Conservation (phyloP, 2,888 invertebrate genomes). For the Polydrusus cervinus region DNA sequence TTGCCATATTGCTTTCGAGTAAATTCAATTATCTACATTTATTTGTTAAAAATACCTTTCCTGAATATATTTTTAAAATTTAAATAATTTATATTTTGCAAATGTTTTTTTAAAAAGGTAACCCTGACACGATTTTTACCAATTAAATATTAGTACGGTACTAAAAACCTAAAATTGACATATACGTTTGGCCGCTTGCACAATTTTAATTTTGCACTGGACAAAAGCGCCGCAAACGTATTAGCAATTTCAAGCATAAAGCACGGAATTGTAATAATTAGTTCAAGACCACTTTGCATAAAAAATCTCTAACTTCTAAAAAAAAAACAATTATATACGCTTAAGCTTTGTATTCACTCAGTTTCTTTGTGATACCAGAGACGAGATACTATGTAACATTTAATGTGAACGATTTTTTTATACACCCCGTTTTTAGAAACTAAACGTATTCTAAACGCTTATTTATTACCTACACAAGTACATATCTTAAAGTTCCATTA, state of each 20-base stretch:
- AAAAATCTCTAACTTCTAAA: neutral
- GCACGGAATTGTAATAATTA: neutral
- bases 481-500: no score
- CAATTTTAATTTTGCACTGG: no score
- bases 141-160: neutral
- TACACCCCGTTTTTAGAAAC: no score
- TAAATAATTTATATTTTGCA: neutral
- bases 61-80: neutral
- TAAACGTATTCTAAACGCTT: no score
- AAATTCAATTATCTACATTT: constrained; percentile 14
- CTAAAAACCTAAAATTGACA: no score
- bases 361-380: neutral
- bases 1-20: constrained; percentile 32
- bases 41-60: neutral
- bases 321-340: neutral
- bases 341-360: neutral
- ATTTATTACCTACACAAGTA: no score
- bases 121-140: constrained; percentile 6
- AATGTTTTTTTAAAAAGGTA: neutral
- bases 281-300: neutral
- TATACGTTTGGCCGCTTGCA: no score
- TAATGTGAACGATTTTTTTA: no score
- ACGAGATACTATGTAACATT: no score
- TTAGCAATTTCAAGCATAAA: no score
- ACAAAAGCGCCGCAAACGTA: no score